phyloP scores from a whole-genome alignment of 2,113 vertebrate genomes.

The Fregetta grallaria region DNA sequence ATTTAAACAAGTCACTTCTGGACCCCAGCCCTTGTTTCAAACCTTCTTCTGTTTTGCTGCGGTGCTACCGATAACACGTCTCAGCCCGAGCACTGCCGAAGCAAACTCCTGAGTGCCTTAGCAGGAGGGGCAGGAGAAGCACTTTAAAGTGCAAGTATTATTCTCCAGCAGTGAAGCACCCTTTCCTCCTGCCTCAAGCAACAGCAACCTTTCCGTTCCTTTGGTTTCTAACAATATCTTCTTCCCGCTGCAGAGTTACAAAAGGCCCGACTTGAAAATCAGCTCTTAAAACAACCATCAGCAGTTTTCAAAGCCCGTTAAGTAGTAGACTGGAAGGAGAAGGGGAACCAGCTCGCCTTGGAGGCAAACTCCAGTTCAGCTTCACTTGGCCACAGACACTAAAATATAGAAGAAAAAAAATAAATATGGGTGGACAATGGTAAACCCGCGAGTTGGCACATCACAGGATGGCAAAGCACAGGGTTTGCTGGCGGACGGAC shows the following conservation, averaged over 20 bases:
- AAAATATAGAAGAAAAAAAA: neutral
- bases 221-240: neutral
- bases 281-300: neutral
- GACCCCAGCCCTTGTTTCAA: neutral
- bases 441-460: neutral
- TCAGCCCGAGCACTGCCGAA: accelerated
- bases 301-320: neutral
- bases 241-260: neutral
- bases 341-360: neutral
- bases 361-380: neutral
- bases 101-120: neutral
- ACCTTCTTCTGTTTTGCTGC: neutral
- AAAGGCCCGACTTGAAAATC: neutral
- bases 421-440: accelerated
- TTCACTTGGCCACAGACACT: neutral
- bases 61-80: accelerated
- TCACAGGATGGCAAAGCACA: neutral
- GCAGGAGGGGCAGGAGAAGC: neutral
- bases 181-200: neutral
- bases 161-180: neutral
- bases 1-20: neutral
- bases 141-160: neutral
- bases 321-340: neutral
- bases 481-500: neutral
- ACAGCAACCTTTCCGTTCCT: neutral